Evolutionary conservation across 2,888 invertebrate genomes (phyloP), one percentile per base, ranked within the genome.

Genomic region (Orchestes rusci): DNA sequence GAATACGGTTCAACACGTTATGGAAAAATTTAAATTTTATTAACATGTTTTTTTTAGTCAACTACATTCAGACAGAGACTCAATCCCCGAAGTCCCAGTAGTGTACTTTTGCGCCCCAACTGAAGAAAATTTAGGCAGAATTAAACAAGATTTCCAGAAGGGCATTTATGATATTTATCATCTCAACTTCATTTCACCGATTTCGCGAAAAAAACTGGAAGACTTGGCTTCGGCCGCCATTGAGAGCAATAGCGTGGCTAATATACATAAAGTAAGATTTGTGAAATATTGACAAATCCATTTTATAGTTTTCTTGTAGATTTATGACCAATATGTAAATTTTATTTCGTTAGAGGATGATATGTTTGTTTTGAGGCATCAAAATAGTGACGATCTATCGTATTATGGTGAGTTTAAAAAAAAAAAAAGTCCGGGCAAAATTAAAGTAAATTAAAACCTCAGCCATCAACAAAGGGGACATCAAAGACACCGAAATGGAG

Each of bases 291-390:
- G 23, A 23, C 5, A 7, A 23, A 7, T 23, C 23, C 10, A 10
- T 23, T 23, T 23, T 10, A 17, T 17, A 33, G 17, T 13, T 39
- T 33, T 43, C 38, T 59, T 70, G 16, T 56, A 81, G 80, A 79
- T 99, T 10, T 96, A 83, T 71, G 99, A 99, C 69, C 99, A 99
- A 70, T 99, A 97, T 74, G 76, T 97, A 41, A 97, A 97, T 71
- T 99, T 99, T 61, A 95, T 99, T 57, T 88, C 92, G 34, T 72
- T 99, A 53, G 99, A 99, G 73, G 95, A 99, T 70, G 96, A 99
- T 65, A 79, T 99, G 67, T 99, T 97, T 70, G 80, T 91, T 41
- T 73, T 96, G 60, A 84, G 90, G 62, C 92, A 96, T 69, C 92
- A 94, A 66, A 89, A 91, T 62, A 87, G 88, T 59, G 92, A 94